Evolutionary conservation across 2,888 invertebrate species (phyloP).

Genomic region (Conchocele bisecta): DNA sequence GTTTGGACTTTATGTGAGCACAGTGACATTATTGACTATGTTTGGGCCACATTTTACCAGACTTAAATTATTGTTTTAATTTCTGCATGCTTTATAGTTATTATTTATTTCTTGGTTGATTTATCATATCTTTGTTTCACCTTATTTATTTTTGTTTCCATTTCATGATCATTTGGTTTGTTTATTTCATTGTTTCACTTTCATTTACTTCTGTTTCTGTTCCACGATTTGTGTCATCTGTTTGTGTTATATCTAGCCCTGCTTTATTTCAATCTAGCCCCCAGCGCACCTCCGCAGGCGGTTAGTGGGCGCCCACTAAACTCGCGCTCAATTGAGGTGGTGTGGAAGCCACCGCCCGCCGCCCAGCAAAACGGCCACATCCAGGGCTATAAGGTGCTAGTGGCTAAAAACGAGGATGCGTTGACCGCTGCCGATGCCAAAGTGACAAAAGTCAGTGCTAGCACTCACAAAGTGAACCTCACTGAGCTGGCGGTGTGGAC

Average conservation of each 20-base stretch:
- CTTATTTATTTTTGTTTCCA: conserved; percentile 3
- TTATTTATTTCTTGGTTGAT: conserved; percentile 7
- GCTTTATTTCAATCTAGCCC: conserved; percentile 87
- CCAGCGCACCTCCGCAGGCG: conserved; percentile 97
- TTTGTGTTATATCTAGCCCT: too few species aligned
- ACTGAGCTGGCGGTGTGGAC: conserved; percentile 97
- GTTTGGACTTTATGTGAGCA: too few species aligned
- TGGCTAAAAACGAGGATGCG: conserved; percentile 82
- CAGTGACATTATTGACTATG: too few species aligned
- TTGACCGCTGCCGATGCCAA: conserved; percentile 2
- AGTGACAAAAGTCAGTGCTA: conserved; percentile 74
- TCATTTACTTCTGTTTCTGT: not conserved
- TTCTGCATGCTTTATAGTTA: conserved; percentile 1
- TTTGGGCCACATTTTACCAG: too few species aligned
- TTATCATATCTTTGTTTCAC: not conserved
- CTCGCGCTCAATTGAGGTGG: conserved; percentile 93
- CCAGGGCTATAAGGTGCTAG: conserved; percentile 77
- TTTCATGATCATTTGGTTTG: too few species aligned
- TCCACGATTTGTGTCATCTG: conserved; percentile 50
- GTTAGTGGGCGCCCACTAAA: conserved; percentile 92
- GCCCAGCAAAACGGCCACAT: conserved; percentile 92
- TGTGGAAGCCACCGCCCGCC: conserved; percentile 96
- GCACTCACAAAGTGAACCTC: conserved; percentile 86
- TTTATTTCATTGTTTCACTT: conserved; percentile 2
- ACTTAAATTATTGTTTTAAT: too few species aligned